phyloP scores from a whole-genome alignment of 2,888 invertebrate species.

The Spicauda simplicius region DNA sequence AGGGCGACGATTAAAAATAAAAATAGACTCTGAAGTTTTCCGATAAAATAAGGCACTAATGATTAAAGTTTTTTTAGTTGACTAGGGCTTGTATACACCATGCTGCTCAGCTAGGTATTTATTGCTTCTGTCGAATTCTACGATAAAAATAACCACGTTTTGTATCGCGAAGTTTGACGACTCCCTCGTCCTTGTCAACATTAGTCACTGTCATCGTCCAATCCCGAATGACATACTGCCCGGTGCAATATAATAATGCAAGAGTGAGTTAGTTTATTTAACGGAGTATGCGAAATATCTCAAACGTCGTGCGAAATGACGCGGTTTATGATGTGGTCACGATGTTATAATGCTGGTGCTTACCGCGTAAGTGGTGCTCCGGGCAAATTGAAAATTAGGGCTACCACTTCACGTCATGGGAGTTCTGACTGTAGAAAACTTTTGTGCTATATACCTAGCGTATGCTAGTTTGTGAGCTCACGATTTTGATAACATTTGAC shows the following conservation, averaged over 20 bases:
- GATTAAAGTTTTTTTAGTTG: too few relatives aligned
- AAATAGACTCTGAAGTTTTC: too few relatives aligned
- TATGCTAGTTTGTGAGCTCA: not conserved
- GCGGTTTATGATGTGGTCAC: slow-evolving; percentile 29
- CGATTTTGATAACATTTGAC: not conserved
- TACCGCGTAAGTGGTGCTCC: slow-evolving; percentile 20
- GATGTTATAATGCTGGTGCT: slow-evolving; percentile 23
- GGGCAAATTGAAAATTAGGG: slow-evolving; percentile 30
- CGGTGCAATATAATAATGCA: slow-evolving; percentile 18
- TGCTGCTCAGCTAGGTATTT: too few relatives aligned
- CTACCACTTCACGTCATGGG: not conserved
- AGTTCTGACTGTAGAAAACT: not conserved
- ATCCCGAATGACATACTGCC: slow-evolving; percentile 26
- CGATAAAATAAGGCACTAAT: too few relatives aligned
- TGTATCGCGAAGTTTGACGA: not conserved
- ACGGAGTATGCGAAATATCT: slow-evolving; percentile 30
- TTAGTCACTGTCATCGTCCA: slow-evolving; percentile 29
- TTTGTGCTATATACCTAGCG: not conserved
- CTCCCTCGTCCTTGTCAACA: slow-evolving; percentile 7
- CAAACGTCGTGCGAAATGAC: slow-evolving; percentile 31
- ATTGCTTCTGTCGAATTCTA: not conserved
- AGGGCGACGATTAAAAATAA: too few relatives aligned
- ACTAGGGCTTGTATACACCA: too few relatives aligned
- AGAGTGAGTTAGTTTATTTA: slow-evolving; percentile 34
- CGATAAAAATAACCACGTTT: not conserved